Base-by-base conservation (phyloP, 1,140 invertebrate species). In the Eupeodes corollae region DNA sequence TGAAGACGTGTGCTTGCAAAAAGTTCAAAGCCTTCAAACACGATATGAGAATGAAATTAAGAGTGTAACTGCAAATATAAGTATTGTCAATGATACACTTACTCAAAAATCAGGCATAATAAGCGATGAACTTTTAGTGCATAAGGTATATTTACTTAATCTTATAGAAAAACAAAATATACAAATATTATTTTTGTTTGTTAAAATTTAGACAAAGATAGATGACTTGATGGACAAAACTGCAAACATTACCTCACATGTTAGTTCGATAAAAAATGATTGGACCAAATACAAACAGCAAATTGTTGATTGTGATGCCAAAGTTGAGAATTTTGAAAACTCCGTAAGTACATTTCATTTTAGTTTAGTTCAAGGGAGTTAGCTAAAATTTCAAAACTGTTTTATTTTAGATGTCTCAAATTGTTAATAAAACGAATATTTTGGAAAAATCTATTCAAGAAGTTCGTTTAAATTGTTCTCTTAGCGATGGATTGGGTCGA, bases 201-300 rank as follows among this genome's bases (percentile, higher is more conserved):
- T n/a, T 21, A 6, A 21, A 34, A 49, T 35, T 16, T 34, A 64
- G 59, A 53, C 50, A 2, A 65, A 65, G 51, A 52, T 65, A 42
- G 59, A 61, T 35, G 62, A 62, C 18, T 45, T 61, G 40, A 50
- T 64, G 37, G 61, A 63, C 52, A 58, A 55, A 9, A 59, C 56
- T 21, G 53, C 62, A 34, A 66, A 64, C 33, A 54, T 65, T 30
- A 59, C 58, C 31, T 63, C 63, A 6, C 63, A 66, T 50, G 63
- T 66, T 1, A 52, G 55, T 15, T 66, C 63, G 16, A 52, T 66
- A 39, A 56, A 59, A 48, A 57, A 62, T 42, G 58, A 56, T 51
- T 65, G 59, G 59, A 50, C 54, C 11, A 56, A 65, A 44, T 59
- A 54, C 21, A 64, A 59, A 21, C 55, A 65, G 21, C 58, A 58